Base-by-base conservation (phyloP, 2,888 invertebrate genomes). In the Philonicus albiceps region DNA sequence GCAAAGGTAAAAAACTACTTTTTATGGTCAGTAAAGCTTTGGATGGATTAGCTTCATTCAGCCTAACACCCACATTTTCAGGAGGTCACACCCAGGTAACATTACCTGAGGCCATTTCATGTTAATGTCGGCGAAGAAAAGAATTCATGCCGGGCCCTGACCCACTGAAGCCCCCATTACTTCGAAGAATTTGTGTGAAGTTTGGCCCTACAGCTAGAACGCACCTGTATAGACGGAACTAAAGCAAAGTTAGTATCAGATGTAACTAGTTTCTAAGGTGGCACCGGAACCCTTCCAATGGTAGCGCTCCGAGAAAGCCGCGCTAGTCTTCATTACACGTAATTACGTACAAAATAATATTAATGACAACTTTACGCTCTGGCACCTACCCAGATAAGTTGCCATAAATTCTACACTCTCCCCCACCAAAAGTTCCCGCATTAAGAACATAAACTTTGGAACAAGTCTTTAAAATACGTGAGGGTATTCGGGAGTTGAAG, bases 381-480 rank as follows among this genome's bases (percentile, higher is more conserved):
- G 64, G 64, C 64, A 64, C 64, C 64, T 64, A 64, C 64, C 64
- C 64, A 64, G 64, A 64, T 64, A 64, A 64, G 64, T 64, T 64
- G 64, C 64, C 64, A 64, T 64, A 64, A 64, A 64, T 64, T 64
- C 64, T 64, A 22, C 27, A 27, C 64, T 27, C 74, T 31, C 75
- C 30, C 75, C 75, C 37, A 3, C 40, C 16, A 34, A 75, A 37
- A 75, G 30, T 75, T 75, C 75, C 37, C 75, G 75, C 34, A 75
- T 75, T 75, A 75, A 75, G 34, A 75, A 75, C 75, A 75, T 13
- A 37, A 34, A 19, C 75, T 75, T 34, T 19, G 75, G 75, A 75
- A 22, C 34, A 19, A 37, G 75, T 34, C n/a, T 19, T 37, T 75
- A 19, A 75, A 37, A 75, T n/a, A 37, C 75, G 37, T 37, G 75